Evolutionary conservation across 1,140 invertebrate genomes (phyloP).

Genomic region (Ceratina japonica): DNA sequence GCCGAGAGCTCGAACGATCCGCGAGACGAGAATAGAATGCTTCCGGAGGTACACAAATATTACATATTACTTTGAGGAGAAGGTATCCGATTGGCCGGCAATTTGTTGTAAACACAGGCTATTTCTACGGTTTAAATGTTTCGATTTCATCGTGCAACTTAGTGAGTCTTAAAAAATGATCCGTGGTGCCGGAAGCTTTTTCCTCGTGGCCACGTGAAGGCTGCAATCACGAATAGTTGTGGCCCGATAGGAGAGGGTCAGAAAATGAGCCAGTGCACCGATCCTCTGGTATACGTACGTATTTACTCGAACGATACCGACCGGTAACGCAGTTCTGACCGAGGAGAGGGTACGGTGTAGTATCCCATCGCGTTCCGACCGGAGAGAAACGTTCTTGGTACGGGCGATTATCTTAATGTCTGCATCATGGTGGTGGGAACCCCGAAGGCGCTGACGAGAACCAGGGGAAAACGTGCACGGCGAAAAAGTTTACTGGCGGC

Average conservation of each 20-base stretch:
- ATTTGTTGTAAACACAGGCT: no score
- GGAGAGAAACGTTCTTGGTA: slow-evolving; percentile 26
- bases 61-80: no score
- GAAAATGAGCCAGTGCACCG: slow-evolving; percentile 41
- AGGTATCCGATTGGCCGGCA: no score
- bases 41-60: no score
- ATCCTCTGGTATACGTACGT: not conserved
- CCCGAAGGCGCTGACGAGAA: slow-evolving; percentile 19
- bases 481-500: slow-evolving; percentile 32
- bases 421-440: slow-evolving; percentile 44
- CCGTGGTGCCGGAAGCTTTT: slow-evolving; percentile 18
- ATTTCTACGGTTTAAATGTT: no score
- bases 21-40: no score
- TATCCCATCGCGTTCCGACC: slow-evolving; percentile 24
- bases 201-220: not conserved
- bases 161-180: no score
- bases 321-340: slow-evolving; percentile 3
- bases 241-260: slow-evolving; percentile 23
- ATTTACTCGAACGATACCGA: not conserved
- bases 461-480: not conserved
- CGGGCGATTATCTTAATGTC: slow-evolving; percentile 63
- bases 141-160: no score
- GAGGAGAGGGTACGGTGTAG: not conserved
- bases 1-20: no score
- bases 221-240: slow-evolving; percentile 35